A percentile compares a stretch with the other conserved stretches of the same genome.
Conservation (phyloP, 2,113 vertebrate genomes). For the Mesembrinibis cayennensis region DNA sequence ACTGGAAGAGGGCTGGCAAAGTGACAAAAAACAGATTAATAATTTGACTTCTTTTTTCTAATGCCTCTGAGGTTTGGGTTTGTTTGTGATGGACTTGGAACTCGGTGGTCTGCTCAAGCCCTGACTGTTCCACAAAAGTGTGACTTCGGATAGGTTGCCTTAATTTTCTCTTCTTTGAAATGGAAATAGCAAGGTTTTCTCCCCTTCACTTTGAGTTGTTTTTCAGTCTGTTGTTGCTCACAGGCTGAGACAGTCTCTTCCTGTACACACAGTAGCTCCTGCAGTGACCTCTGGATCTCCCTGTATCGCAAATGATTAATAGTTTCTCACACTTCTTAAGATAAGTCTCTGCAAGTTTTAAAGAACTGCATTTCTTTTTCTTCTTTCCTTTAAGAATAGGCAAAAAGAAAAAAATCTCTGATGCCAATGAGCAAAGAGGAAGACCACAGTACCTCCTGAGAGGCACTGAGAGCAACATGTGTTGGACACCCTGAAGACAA, state of each 20-base stretch:
- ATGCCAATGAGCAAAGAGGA: not conserved
- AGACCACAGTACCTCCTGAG: not conserved
- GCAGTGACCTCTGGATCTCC: not conserved
- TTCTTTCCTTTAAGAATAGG: not conserved
- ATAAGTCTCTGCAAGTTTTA: not conserved
- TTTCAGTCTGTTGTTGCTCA: not conserved
- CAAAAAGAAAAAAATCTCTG: not conserved
- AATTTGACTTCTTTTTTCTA: not conserved
- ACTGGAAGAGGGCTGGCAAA: not conserved
- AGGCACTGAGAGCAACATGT: not conserved
- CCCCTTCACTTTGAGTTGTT: not conserved
- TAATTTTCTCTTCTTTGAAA: not conserved
- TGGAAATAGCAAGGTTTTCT: not conserved
- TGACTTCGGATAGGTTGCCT: not conserved
- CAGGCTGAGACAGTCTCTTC: not conserved
- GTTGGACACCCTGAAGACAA: not conserved
- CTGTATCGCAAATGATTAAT: not conserved
- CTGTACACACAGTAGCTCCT: not conserved
- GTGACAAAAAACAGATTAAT: not conserved
- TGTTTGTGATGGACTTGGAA: not conserved
- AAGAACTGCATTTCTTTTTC: not conserved
- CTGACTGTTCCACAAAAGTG: not conserved
- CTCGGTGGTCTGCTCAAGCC: not conserved
- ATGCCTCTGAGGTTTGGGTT: not conserved
- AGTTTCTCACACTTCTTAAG: not conserved